A percentile compares a stretch with the other conserved stretches of the same genome.
Conservation (phyloP, 2,888 invertebrate genomes). For the Apotomis turbidana region DNA sequence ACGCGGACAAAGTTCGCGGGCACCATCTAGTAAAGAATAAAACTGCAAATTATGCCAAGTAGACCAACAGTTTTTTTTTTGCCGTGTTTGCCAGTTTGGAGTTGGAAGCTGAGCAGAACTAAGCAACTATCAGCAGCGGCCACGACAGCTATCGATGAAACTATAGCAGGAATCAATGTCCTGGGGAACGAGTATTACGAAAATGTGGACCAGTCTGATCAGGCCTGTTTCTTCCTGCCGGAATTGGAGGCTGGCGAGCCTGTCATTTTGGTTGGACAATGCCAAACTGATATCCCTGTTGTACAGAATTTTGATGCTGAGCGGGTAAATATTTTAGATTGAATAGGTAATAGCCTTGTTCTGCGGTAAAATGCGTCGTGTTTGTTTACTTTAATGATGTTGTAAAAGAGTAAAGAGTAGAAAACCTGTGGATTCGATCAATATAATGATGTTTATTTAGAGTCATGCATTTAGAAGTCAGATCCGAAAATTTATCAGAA, state of each 20-base stretch:
- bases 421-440: no score
- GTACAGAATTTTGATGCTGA: conserved; percentile 59
- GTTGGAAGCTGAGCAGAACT: conserved; percentile 72
- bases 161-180: conserved; percentile 54
- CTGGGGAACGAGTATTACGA: conserved; percentile 63
- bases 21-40: no score
- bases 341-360: not conserved
- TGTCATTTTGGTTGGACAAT: conserved; percentile 65
- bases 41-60: not conserved
- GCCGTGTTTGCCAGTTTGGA: conserved; percentile 61
- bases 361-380: no score
- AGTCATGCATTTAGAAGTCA: no score
- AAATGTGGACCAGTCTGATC: conserved; percentile 59
- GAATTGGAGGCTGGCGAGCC: conserved; percentile 59
- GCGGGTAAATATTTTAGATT: conserved; percentile 54
- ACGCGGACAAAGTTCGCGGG: no score
- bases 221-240: conserved; percentile 69
- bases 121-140: conserved; percentile 51
- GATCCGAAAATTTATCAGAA: no score
- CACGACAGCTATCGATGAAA: conserved; percentile 53
- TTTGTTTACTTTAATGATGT: not conserved
- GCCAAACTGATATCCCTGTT: conserved; percentile 60
- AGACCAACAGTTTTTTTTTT: not conserved
- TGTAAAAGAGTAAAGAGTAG: not conserved
- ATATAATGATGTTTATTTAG: no score